Conservation (phyloP, 2,888 invertebrate species). For the Rotaria magnacalcarata region DNA sequence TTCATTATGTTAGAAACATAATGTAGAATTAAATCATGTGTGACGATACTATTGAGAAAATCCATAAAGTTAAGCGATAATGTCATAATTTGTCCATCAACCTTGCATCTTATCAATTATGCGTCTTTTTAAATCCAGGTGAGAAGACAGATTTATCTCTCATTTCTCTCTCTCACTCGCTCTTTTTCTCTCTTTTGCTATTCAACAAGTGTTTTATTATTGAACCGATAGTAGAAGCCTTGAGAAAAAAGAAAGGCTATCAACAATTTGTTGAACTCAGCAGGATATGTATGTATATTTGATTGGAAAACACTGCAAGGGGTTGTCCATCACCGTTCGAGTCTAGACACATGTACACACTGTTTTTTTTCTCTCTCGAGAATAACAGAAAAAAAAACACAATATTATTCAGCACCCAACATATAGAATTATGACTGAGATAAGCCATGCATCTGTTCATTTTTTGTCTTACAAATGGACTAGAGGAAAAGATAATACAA, state of each 20-base stretch:
- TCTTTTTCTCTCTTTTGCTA: background rate
- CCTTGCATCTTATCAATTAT: background rate
- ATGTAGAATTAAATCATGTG: background rate
- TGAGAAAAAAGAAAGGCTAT: background rate
- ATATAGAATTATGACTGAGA: background rate
- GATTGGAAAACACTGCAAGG: background rate
- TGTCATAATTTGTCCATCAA: background rate
- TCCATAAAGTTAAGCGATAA: background rate
- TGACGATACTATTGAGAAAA: background rate
- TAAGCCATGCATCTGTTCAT: background rate
- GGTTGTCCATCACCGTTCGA: background rate
- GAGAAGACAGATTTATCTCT: slow-evolving; percentile 12
- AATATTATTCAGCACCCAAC: background rate
- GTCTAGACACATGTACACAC: background rate
- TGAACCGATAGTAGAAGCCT: background rate
- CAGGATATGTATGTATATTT: background rate
- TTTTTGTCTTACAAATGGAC: background rate
- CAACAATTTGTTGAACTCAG: background rate
- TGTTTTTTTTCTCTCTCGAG: background rate
- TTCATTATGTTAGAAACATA: background rate
- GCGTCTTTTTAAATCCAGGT: background rate
- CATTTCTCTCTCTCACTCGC: too few species aligned
- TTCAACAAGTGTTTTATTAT: slow-evolving; percentile 16
- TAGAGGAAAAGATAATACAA: background rate
- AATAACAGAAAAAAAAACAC: background rate